phyloP scores from a whole-genome alignment of 1,140 invertebrate genomes.

The Drosophila ironensis region DNA sequence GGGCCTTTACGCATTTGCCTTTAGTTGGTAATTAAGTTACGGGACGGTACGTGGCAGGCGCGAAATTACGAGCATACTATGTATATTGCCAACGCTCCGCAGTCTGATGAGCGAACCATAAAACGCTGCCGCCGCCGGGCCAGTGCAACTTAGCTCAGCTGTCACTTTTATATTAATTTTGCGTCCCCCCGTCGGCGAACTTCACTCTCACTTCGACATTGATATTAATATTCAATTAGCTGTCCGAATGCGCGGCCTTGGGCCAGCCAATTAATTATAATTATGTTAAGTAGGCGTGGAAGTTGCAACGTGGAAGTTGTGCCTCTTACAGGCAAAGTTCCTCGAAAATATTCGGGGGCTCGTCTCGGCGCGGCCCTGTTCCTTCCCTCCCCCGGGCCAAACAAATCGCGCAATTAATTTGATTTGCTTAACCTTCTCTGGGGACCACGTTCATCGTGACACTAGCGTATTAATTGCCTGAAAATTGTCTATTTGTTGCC shows the following conservation, averaged over 20 bases:
- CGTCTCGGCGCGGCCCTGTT: background rate
- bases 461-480: slow-evolving; percentile 46
- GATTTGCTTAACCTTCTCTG: slow-evolving; percentile 17
- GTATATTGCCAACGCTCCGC: slow-evolving; percentile 1
- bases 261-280: slow-evolving; percentile 66
- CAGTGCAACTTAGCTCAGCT: slow-evolving; percentile 33
- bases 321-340: slow-evolving; percentile 12
- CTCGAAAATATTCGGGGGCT: background rate
- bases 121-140: background rate
- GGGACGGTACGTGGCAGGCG: slow-evolving; percentile 42
- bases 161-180: slow-evolving; percentile 66
- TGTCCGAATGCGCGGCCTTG: slow-evolving; percentile 29
- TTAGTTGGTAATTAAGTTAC: slow-evolving; percentile 66
- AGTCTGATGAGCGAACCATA: background rate
- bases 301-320: slow-evolving; percentile 26
- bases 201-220: slow-evolving; percentile 62
- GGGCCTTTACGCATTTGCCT: slow-evolving; percentile 44
- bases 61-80: no score
- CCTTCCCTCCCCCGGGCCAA: background rate
- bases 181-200: slow-evolving; percentile 8
- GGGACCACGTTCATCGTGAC: background rate
- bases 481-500: slow-evolving; percentile 50
- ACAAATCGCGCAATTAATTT: slow-evolving; percentile 55
- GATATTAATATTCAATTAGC: slow-evolving; percentile 78
- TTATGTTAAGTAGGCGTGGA: slow-evolving; percentile 62